Evolutionary conservation across 2,797 vertebrate genomes (phyloP).

Genomic region (Sebastolobus altivelis): DNA sequence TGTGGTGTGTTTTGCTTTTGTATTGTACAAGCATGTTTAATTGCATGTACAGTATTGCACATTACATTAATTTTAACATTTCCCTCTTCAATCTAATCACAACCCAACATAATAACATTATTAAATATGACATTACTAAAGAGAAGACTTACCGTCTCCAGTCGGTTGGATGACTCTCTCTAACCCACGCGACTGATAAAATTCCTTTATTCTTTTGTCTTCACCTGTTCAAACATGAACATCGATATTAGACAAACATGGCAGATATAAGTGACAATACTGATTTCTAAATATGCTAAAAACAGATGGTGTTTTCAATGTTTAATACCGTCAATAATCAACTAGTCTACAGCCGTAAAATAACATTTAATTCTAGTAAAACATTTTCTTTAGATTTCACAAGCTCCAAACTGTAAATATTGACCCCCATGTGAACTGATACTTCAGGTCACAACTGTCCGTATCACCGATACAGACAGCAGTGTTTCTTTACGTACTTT

Average conservation of each 20-base stretch:
- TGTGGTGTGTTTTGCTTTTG: not conserved
- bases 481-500: constrained; percentile 86
- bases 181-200: constrained; percentile 96
- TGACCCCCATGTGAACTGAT: not conserved
- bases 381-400: not conserved
- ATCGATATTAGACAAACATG: not conserved
- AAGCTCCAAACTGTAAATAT: not conserved
- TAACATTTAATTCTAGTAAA: not conserved
- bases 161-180: constrained; percentile 93
- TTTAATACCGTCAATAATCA: not conserved
- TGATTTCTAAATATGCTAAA: not conserved
- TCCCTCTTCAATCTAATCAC: not conserved
- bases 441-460: not conserved
- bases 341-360: not conserved
- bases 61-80: too few species aligned
- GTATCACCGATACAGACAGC: not conserved
- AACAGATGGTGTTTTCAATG: not conserved
- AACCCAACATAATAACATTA: not conserved
- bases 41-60: not conserved
- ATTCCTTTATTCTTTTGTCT: constrained; percentile 96
- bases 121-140: not conserved
- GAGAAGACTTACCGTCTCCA: constrained; percentile 85
- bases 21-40: not conserved
- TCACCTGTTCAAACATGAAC: constrained; percentile 85
- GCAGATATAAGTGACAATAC: not conserved